These are phyloP conservation scores for Anastrepha obliqua DNA, from an alignment of 1,140 invertebrate species.

Conservation along the genomic window DNA sequence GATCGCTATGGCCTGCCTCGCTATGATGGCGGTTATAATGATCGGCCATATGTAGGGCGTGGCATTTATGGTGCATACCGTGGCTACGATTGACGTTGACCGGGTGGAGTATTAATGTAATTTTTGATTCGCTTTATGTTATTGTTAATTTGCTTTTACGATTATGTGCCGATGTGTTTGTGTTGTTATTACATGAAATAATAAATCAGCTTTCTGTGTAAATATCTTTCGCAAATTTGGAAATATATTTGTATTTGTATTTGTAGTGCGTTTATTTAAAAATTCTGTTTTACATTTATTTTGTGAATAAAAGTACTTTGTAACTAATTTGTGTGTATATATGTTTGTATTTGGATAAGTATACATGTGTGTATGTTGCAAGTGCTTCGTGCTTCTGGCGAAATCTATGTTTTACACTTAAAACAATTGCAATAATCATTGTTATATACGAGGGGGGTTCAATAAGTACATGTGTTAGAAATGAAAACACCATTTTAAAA, in stretches of 20 bases:
- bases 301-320: neutral
- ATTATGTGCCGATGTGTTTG: neutral
- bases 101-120: neutral
- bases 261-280: neutral
- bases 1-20: slow-evolving; percentile 70
- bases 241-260: neutral
- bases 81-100: slow-evolving; percentile 65
- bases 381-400: no score
- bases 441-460: no score
- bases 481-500: no score
- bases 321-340: neutral
- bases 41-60: slow-evolving; percentile 57
- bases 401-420: no score
- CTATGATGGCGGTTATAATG: slow-evolving; percentile 34
- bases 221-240: neutral
- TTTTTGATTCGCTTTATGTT: neutral
- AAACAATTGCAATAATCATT: no score
- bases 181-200: neutral
- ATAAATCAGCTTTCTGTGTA: slow-evolving; percentile 2
- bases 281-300: neutral
- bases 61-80: slow-evolving; percentile 59
- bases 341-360: no score
- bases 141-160: slow-evolving; percentile 34
- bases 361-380: no score
- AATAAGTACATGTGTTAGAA: no score